Base-by-base conservation (phyloP, 2,888 invertebrate species). In the Lordiphosa andalusiaca region DNA sequence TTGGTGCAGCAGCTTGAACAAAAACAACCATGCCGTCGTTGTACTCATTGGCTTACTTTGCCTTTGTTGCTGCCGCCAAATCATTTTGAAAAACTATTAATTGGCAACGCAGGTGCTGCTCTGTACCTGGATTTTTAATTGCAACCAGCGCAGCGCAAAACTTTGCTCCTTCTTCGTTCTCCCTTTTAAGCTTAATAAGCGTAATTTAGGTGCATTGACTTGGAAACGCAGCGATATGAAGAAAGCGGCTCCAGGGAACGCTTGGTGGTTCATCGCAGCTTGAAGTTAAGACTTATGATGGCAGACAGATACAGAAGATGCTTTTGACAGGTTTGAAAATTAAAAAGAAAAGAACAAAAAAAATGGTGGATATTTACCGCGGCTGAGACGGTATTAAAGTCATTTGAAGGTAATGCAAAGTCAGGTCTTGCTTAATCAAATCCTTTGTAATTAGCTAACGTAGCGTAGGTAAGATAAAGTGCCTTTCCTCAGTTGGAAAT, bases 51-150 rank as follows among this genome's bases (percentile, higher is more conserved):
- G 21, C 53, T 47, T 41, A 25, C 41, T 57, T 39, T 19, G 37
- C 35, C 44, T 44, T 54, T 55, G 55, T 61, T 61, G 47, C 54
- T 53, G 53, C 40, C 63, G 56, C 40, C 53, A 54, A 67, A 65
- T 66, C 62, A 70, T 60, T 63, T 76, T 50, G 48, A 53, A 64
- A 67, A 74, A 77, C 65, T 77, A 82, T 82, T 82, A 80, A 82
- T 81, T 81, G 75, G 71, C 67, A 69, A 53, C 71, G 63, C 60
- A 66, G 59, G 50, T 72, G 69, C 48, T 56, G 40, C 36, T 21
- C 23, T 46, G 23, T 37, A 47, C 55, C 48, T 41, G 36, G 53
- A 63, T 66, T 76, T 71, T 64, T 67, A 67, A 76, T 77, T 80
- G 74, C 47, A 68, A 69, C 67, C 56, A 71, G 66, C 67, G 69